Base-by-base conservation (phyloP, 2,797 vertebrate species). In the Myotis findleyi region DNA sequence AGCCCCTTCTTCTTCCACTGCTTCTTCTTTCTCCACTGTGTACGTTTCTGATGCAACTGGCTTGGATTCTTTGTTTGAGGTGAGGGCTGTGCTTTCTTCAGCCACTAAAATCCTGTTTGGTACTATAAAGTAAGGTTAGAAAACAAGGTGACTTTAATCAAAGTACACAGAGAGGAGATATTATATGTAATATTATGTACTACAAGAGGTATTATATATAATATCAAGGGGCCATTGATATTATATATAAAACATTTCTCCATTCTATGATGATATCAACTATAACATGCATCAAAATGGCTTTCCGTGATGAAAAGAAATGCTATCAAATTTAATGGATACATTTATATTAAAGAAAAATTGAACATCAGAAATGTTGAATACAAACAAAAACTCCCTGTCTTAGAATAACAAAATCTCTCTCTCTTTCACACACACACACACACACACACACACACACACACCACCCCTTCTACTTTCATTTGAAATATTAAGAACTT, bases 91-190 rank as follows among this genome's bases (percentile, higher is more conserved):
- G 7, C 25, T 94, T 79, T 77, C 59, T 68, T 96, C 96, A 73
- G 94, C 82, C 87, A 51, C 68, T 47, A 68, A 72, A 64, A 87
- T 93, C 97, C 94, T 96, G 71, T 30, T 89, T 18, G 92, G 23
- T 21, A 69, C 97, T 98, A 18, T 27, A 62, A 91, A 96, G 96
- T 5, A 97, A 97, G 30, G 30, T 49, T 57, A 95, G 80, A 95
- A 83, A 86, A 73, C n/a, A 89, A 86, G 41, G 16, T 91, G 72
- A 95, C 30, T 89, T 91, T 68, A 75, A 87, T 89, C 49, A 66
- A 94, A 49, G 14, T 33, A 13, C 51, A 79, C 49, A 87, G 18
- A 53, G 18, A 81, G 27, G 51, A 66, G 25, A 49, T 30, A 82
- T 16, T 55, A 33, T 44, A 72, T 59, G 21, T 59, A 59, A 59